A percentile compares a stretch with the other conserved stretches of the same genome.
Evolutionary conservation across 2,888 invertebrate species (phyloP).

Genomic region (Falcaria lacertinaria): DNA sequence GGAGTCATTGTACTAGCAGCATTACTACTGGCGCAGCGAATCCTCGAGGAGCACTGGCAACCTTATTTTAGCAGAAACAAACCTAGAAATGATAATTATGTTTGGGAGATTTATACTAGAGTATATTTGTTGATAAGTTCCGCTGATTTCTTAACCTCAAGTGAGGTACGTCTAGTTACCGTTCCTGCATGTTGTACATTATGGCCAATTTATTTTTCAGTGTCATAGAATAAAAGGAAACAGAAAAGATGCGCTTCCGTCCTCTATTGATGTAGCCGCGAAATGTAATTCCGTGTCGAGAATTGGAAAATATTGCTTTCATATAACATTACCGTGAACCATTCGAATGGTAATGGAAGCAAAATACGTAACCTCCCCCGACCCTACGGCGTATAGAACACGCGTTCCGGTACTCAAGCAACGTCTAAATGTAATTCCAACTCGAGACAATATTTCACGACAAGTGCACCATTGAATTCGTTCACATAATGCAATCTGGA

Average conservation of each 20-base stretch:
- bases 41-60: too few relatives aligned
- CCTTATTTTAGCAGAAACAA: too few relatives aligned
- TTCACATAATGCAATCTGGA: slow-evolving; percentile 39
- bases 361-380: slow-evolving; percentile 35
- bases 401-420: slow-evolving; percentile 31
- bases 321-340: slow-evolving; percentile 42
- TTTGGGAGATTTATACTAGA: too few relatives aligned
- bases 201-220: background rate
- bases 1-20: too few relatives aligned
- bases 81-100: too few relatives aligned
- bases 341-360: slow-evolving; percentile 57
- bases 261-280: slow-evolving; percentile 41
- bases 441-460: slow-evolving; percentile 27
- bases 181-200: too few relatives aligned
- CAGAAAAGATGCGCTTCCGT: slow-evolving; percentile 28
- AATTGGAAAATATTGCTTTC: slow-evolving; percentile 60
- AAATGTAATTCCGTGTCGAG: slow-evolving; percentile 55
- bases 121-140: too few relatives aligned
- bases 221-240: slow-evolving; percentile 14
- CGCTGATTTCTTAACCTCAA: too few relatives aligned
- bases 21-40: too few relatives aligned
- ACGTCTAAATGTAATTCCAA: slow-evolving; percentile 41
- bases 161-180: too few relatives aligned
- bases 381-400: slow-evolving; percentile 25
- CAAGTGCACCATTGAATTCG: slow-evolving; percentile 21